Percentiles rank a stretch among this genome's conserved stretches.
phyloP scores from a whole-genome alignment of 2,888 invertebrate genomes.

The Amiota mariae region DNA sequence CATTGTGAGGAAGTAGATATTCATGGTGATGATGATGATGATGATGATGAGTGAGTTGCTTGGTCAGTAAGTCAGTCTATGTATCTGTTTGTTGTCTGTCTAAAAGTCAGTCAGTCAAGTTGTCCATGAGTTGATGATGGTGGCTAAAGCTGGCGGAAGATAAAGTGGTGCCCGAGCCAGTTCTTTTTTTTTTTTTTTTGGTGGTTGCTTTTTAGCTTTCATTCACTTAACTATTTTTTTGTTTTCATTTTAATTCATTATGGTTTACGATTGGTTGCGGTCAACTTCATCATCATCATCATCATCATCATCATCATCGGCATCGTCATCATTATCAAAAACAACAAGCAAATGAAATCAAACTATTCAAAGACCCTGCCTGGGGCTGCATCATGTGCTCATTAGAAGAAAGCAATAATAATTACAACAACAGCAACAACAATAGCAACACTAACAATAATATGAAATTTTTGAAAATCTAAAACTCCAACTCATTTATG shows the following conservation, averaged over 20 bases:
- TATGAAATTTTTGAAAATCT: constrained; percentile 27
- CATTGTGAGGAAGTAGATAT: no score
- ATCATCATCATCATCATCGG: no score
- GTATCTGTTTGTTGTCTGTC: no score
- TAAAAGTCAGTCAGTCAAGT: no score
- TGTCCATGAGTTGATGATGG: neutral
- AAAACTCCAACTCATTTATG: constrained; percentile 46
- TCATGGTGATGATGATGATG: no score
- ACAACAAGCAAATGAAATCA: neutral
- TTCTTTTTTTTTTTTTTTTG: constrained; percentile 22
- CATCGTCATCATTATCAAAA: no score
- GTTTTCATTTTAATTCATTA: constrained; percentile 17
- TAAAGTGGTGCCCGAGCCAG: constrained; percentile 15
- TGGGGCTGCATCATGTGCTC: constrained; percentile 53
- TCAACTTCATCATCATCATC: neutral
- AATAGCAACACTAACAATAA: constrained; percentile 22
- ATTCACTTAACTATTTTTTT: neutral
- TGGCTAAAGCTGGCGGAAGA: neutral
- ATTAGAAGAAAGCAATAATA: constrained; percentile 43
- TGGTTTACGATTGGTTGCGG: neutral
- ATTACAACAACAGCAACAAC: constrained; percentile 38
- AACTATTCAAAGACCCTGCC: constrained; percentile 48
- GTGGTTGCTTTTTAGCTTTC: constrained; percentile 2
- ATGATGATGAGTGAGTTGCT: no score
- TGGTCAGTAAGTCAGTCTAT: no score